A percentile compares a stretch with the other conserved stretches of the same genome.
Conservation (phyloP, 2,888 invertebrate species). For the Orgyia antiqua region DNA sequence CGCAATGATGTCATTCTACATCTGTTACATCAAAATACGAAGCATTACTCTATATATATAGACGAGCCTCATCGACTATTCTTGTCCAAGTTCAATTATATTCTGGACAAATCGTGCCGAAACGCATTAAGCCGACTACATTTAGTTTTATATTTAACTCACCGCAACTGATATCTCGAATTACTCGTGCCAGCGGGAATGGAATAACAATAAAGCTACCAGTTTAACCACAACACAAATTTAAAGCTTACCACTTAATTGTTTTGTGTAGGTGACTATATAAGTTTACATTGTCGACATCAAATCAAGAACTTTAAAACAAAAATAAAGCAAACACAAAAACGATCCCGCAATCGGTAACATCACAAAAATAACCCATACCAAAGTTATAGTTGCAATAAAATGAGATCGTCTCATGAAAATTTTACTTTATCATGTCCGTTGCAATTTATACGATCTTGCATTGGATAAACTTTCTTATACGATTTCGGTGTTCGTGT, state of each 20-base stretch:
- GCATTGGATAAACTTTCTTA: slow-evolving; percentile 13
- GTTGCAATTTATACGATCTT: slow-evolving; percentile 23
- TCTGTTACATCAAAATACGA: slow-evolving; percentile 1
- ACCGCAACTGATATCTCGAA: slow-evolving; percentile 31
- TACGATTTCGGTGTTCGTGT: slow-evolving; percentile 24
- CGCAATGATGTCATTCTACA: background rate
- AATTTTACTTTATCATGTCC: slow-evolving; percentile 13
- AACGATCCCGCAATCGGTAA: no score
- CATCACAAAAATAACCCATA: no score
- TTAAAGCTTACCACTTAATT: slow-evolving; percentile 9
- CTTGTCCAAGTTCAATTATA: slow-evolving; percentile 36
- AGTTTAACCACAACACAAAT: slow-evolving; percentile 5
- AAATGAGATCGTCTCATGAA: slow-evolving; percentile 11
- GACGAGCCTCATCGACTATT: slow-evolving; percentile 20
- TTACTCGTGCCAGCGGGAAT: slow-evolving; percentile 27
- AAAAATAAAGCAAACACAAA: no score
- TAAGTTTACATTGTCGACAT: no score
- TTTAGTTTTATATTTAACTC: slow-evolving; percentile 42
- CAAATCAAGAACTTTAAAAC: slow-evolving; percentile 17
- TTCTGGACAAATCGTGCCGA: slow-evolving; percentile 25
- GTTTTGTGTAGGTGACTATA: slow-evolving; percentile 5
- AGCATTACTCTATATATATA: slow-evolving; percentile 5
- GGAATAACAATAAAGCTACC: slow-evolving; percentile 21
- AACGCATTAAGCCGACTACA: slow-evolving; percentile 26
- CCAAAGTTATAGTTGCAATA: no score